Evolutionary conservation across 2,797 vertebrate species (phyloP), one percentile per base, ranked within the genome.

Genomic region (Megaceryle alcyon): DNA sequence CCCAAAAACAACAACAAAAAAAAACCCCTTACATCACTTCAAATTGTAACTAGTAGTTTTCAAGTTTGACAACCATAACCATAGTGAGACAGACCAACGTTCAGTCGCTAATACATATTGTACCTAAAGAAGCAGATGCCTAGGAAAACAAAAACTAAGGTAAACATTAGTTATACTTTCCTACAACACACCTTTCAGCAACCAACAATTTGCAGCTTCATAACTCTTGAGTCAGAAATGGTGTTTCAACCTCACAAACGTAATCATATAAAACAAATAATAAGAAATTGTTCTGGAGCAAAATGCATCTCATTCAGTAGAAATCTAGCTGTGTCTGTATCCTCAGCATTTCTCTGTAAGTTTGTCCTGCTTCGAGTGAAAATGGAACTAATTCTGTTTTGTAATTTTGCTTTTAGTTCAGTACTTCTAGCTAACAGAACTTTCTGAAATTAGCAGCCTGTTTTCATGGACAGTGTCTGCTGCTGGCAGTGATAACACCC

Each of bases 221-320:
- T 33, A 81, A 84, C 31, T 79, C 44, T 80, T 28, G 53, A 89
- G 63, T 86, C 93, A 95, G 81, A 90, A 81, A 12, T 14, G 26
- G 28, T 48, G 33, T 17, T 79, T 60, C 63, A 82, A 53, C 53
- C 4, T 2, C 59, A 82, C 10, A 81, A 90, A 73, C 1, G 0
- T 31, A 48, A 54, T 15, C 48, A 60, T 31, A 43, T 3, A 82
- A 57, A 94, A 53, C 16, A 87, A 82, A 56, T 39, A 35, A 71
- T 39, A 35, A 71, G 43, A 29, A 88, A 89, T 8, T 4, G 26
- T 57, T 88, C 35, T 79, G 63, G 88, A 82, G 37, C 4, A 76
- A 94, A 94, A 82, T 6, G 5, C 15, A 25, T 10, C 21, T 82
- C 10, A 7, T 80, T 6, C 31, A 11, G 73, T 1, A 18, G 20